These are phyloP conservation scores for Falco rusticolus DNA, from an alignment of 2,797 vertebrate genomes.

Conservation along the genomic window DNA sequence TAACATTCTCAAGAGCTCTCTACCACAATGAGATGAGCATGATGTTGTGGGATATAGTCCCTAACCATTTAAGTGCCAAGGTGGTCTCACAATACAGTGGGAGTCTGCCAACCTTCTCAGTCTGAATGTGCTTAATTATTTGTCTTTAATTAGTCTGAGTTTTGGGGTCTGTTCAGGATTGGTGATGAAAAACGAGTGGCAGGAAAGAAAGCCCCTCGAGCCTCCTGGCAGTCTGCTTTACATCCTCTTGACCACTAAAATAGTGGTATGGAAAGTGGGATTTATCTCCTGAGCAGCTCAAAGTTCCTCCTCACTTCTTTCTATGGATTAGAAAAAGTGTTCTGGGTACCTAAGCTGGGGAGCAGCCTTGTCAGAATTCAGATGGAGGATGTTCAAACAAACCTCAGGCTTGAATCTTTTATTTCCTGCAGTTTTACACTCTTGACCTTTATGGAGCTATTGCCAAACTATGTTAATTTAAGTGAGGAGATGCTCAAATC, in stretches of 20 bases:
- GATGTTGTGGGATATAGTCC: constrained; percentile 88
- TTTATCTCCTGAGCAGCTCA: not conserved
- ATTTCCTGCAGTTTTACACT: not conserved
- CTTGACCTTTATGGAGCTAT: not conserved
- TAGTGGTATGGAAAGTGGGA: not conserved
- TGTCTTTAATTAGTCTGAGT: constrained; percentile 87
- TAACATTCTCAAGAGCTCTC: constrained; percentile 99
- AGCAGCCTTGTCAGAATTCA: not conserved
- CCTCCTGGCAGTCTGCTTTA: constrained; percentile 19
- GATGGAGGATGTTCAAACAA: not conserved
- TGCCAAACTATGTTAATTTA: not conserved
- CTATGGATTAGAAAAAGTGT: not conserved
- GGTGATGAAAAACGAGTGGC: constrained; percentile 55
- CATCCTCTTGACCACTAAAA: not conserved
- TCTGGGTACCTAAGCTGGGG: not conserved
- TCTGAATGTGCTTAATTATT: constrained; percentile 91
- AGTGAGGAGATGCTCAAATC: not conserved
- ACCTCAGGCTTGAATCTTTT: not conserved
- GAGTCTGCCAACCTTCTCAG: constrained; percentile 88
- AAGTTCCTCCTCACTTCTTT: not conserved
- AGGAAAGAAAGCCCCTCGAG: constrained; percentile 42
- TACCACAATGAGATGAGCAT: constrained; percentile 93
- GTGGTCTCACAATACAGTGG: constrained; percentile 85
- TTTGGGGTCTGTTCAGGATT: constrained; percentile 76
- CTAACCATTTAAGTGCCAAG: constrained; percentile 92